phyloP scores from a whole-genome alignment of 1,140 invertebrate species.

The Glomeris maerens region DNA sequence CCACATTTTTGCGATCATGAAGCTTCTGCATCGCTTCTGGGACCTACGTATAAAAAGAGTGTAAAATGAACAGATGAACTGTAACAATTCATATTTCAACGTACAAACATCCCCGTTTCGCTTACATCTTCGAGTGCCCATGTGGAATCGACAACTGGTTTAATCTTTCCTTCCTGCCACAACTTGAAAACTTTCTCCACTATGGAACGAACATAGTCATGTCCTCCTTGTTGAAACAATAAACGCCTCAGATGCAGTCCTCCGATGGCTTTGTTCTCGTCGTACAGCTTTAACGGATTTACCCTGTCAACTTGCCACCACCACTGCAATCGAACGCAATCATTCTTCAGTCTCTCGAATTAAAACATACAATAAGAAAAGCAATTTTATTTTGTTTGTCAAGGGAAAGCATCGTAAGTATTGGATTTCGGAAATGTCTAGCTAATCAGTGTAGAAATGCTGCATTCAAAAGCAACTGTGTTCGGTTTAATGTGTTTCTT shows the following conservation, averaged over 20 bases:
- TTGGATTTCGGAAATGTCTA: too few species aligned
- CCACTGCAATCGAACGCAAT: too few species aligned
- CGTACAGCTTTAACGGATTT: constrained; percentile 70
- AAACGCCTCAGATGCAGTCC: constrained; percentile 72
- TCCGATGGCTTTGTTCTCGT: constrained; percentile 69
- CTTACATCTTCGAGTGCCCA: constrained; percentile 74
- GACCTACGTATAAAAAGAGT: constrained; percentile 36
- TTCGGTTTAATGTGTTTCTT: too few species aligned
- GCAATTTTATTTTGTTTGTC: too few species aligned
- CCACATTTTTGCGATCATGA: constrained; percentile 80
- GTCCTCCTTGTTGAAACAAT: constrained; percentile 60
- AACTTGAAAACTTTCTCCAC: constrained; percentile 57
- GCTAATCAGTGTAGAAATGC: too few species aligned
- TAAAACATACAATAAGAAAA: too few species aligned
- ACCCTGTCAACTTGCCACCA: constrained; percentile 88
- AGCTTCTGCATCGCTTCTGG: constrained; percentile 81
- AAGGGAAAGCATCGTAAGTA: too few species aligned
- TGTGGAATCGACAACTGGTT: constrained; percentile 64
- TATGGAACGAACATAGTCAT: constrained; percentile 48
- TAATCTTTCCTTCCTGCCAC: constrained; percentile 60
- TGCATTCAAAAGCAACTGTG: too few species aligned
- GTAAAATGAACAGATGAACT: neutral
- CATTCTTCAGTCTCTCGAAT: neutral
- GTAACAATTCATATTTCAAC: neutral
- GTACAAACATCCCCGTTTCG: too few species aligned